Evolutionary conservation across 2,113 vertebrate genomes (phyloP), one percentile per base, ranked within the genome.

Genomic region (Prinia subflava): DNA sequence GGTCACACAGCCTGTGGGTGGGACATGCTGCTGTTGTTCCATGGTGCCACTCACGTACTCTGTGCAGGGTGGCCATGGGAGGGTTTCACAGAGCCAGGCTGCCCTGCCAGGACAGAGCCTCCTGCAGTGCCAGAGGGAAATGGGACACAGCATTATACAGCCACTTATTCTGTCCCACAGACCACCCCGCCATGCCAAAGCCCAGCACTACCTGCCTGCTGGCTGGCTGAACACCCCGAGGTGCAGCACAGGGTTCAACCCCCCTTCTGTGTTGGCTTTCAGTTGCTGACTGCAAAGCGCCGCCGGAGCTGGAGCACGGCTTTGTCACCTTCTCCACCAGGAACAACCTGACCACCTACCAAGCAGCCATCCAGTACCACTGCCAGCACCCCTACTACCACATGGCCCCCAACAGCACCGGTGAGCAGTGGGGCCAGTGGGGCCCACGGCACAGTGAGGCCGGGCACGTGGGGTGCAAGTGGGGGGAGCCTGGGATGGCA

Each of bases 231-330:
- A 20, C 37, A 37, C 33, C 50, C 56, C 44, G 39, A 37, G 9
- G 22, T 55, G 9, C 33, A 74, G 39, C 50, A 28, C 46, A 73
- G 37, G 9, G 16, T 28, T 85, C 70, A 95, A 75, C 30, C 42
- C 18, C 27, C 9, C 28, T 92, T 96, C 76, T 97, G 74, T 97
- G 74, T 90, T 90, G 87, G 77, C 85, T 92, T 96, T 87, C 97
- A 99, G 99, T 98, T 98, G 98, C 99, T 89, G 98, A 99, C 95
- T 99, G 99, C 95, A 98, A 99, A 79, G 82, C 31, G 4, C 99
- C 99, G 1, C 81, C 49, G 13, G 95, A 92, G n/a, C 97, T 98
- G 47, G 96, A 98, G 59, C 97, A 98, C 3, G 99, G 98, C 19
- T 95, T 97, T 4, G 65, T 99, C 90, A 97, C 98, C 83, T 99